Conservation (phyloP, 2,888 invertebrate genomes). For the Sphaeridia pumilis region DNA sequence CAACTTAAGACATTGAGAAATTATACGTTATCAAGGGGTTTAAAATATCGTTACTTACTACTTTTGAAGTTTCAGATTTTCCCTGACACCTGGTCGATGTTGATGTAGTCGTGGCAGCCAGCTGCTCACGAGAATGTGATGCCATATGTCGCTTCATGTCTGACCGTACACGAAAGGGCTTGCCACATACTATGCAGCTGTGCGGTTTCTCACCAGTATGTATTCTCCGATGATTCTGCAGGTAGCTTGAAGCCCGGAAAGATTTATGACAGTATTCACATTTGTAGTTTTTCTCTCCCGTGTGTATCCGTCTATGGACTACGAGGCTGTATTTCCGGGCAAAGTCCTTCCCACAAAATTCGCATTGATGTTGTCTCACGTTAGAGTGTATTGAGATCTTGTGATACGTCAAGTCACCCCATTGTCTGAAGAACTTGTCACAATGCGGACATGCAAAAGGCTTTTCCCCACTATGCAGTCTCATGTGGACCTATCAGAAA, state of each 20-base stretch:
- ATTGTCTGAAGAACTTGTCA: conserved; percentile 66
- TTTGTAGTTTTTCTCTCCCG: conserved; percentile 73
- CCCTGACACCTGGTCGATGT: no score
- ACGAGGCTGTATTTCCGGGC: conserved; percentile 75
- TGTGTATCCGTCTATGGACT: conserved; percentile 73
- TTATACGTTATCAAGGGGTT: no score
- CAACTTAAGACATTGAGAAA: no score
- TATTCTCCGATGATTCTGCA: conserved; percentile 69
- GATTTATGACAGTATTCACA: conserved; percentile 73
- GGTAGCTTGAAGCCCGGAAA: conserved; percentile 73
- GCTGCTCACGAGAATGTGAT: conserved; percentile 48
- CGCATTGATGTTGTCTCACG: conserved; percentile 55
- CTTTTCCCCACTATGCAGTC: conserved; percentile 71
- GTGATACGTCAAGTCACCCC: conserved; percentile 81
- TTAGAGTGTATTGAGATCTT: conserved; percentile 68
- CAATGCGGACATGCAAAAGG: conserved; percentile 73
- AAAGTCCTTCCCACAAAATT: conserved; percentile 56
- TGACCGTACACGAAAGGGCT: conserved; percentile 68
- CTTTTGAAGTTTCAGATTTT: no score
- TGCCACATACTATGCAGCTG: conserved; percentile 51
- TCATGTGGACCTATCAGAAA: conserved; percentile 53
- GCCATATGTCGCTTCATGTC: conserved; percentile 70
- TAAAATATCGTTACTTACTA: no score
- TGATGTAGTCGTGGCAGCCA: not conserved
- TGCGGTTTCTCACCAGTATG: conserved; percentile 55